A percentile compares a stretch with the other conserved stretches of the same genome.
Conservation (phyloP, 2,888 invertebrate species). For the Rhogogaster chlorosoma region DNA sequence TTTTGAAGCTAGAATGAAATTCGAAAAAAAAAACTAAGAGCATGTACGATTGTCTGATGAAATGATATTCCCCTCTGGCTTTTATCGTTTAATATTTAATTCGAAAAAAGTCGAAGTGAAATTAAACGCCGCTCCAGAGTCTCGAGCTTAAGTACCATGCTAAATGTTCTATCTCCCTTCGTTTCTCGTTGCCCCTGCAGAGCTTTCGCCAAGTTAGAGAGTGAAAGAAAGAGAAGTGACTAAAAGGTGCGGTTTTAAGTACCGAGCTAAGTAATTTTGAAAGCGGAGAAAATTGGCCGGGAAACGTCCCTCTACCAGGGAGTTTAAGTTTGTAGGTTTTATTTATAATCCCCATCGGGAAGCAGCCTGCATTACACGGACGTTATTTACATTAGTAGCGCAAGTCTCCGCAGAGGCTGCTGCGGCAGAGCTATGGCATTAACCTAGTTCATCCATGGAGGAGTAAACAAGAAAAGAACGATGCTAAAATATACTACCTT, state of each 20-base stretch:
- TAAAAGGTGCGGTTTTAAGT: neutral
- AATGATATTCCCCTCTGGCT: neutral
- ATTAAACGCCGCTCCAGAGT: neutral
- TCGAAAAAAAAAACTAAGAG: neutral
- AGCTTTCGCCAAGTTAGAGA: neutral
- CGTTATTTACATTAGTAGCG: neutral
- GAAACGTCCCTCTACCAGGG: neutral
- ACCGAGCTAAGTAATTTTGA: neutral
- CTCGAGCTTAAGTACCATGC: neutral
- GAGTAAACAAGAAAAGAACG: slow-evolving; percentile 31
- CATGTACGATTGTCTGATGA: neutral
- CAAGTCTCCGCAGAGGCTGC: slow-evolving; percentile 12
- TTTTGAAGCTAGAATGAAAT: neutral
- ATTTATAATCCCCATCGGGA: neutral
- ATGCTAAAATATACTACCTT: slow-evolving; percentile 11
- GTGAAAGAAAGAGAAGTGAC: neutral
- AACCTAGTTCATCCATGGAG: slow-evolving; percentile 18
- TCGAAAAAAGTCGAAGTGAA: neutral
- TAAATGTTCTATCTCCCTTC: neutral
- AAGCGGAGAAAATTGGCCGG: neutral
- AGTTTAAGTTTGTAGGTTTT: neutral
- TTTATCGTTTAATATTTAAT: neutral
- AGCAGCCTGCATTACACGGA: neutral
- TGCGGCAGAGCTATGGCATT: slow-evolving; percentile 7
- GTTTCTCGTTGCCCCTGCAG: neutral